Percentiles rank a stretch among this genome's conserved stretches.
These are phyloP conservation scores for Poeciliopsis turrubarensis DNA, from an alignment of 2,113 vertebrate genomes.

Conservation along the genomic window DNA sequence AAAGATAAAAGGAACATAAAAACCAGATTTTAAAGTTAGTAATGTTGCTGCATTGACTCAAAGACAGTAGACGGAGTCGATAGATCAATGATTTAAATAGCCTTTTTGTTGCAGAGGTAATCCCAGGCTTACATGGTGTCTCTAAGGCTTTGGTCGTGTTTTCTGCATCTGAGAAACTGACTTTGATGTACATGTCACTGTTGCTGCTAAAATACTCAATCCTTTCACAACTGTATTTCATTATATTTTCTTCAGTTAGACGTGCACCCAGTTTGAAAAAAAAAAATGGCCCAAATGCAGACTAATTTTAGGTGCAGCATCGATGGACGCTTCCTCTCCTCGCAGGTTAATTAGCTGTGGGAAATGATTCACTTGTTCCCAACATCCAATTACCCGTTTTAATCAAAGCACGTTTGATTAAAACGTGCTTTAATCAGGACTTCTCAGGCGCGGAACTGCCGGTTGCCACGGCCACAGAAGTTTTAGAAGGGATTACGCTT, in stretches of 20 bases:
- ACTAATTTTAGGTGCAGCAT: slow-evolving; percentile 33
- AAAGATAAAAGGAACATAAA: slow-evolving; percentile 15
- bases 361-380: slow-evolving; percentile 38
- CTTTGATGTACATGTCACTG: slow-evolving; percentile 14
- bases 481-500: slow-evolving; percentile 6
- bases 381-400: slow-evolving; percentile 53
- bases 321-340: slow-evolving; percentile 11
- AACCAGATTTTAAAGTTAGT: background rate
- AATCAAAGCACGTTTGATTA: slow-evolving; percentile 52
- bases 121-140: slow-evolving; percentile 64
- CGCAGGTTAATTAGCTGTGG: slow-evolving; percentile 55
- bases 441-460: slow-evolving; percentile 12
- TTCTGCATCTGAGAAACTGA: slow-evolving; percentile 42
- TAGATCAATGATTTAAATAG: slow-evolving; percentile 49
- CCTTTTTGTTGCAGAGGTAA: slow-evolving; percentile 66
- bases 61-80: slow-evolving; percentile 9
- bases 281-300: slow-evolving; percentile 34
- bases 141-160: slow-evolving; percentile 31
- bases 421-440: too few species aligned
- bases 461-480: background rate
- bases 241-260: background rate
- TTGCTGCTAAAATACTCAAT: too few species aligned
- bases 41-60: background rate
- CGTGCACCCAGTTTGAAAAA: background rate
- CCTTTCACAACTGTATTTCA: too few species aligned